phyloP scores from a whole-genome alignment of 2,113 vertebrate genomes.

The Petaurus breviceps region DNA sequence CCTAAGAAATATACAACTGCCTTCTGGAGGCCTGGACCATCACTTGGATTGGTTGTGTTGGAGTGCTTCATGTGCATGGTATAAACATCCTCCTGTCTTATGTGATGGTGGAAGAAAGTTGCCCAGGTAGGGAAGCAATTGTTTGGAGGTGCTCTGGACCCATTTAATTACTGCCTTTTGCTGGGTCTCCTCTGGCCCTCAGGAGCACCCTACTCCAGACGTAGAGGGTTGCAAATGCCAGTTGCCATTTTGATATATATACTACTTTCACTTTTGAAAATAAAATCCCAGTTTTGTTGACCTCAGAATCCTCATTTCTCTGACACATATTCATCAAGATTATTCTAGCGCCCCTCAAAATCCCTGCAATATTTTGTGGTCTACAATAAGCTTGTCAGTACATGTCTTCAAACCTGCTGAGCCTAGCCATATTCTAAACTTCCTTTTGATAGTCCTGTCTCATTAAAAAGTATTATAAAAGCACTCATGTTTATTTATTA shows the following conservation, averaged over 20 bases:
- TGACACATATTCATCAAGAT: slow-evolving; percentile 54
- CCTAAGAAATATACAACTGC: background rate
- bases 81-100: background rate
- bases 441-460: slow-evolving; percentile 60
- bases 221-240: slow-evolving; percentile 44
- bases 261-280: slow-evolving; percentile 47
- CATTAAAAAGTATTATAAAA: slow-evolving; percentile 54
- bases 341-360: background rate
- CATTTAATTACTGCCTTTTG: slow-evolving; percentile 7
- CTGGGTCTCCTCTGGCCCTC: background rate
- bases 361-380: slow-evolving; percentile 4
- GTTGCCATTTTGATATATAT: slow-evolving; percentile 32
- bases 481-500: slow-evolving; percentile 68
- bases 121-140: background rate
- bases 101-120: background rate
- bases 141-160: background rate
- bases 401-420: slow-evolving; percentile 48
- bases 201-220: slow-evolving; percentile 37
- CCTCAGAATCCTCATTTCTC: slow-evolving; percentile 55
- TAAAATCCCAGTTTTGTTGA: slow-evolving; percentile 47
- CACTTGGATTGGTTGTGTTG: no score
- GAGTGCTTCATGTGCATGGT: background rate
- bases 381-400: background rate
- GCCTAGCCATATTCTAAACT: slow-evolving; percentile 50
- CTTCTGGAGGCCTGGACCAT: background rate